Conservation (phyloP, 2,797 vertebrate genomes). For the Chanos chanos region DNA sequence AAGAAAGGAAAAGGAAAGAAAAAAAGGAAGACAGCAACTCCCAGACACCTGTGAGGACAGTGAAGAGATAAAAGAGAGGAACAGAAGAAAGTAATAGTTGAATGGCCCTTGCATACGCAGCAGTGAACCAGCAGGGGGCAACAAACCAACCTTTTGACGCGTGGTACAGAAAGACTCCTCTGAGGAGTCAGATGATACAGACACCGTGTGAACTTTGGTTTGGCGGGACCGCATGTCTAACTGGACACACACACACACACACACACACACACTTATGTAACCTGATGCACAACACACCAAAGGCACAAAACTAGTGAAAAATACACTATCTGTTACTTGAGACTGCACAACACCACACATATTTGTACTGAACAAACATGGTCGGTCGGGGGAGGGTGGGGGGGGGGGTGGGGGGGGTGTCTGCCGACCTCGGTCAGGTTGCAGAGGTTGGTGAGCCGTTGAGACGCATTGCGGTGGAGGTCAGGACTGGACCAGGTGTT, state of each 20-base stretch:
- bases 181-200: slow-evolving; percentile 82
- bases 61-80: background rate
- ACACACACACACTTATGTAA: slow-evolving; percentile 21
- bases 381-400: background rate
- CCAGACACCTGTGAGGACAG: slow-evolving; percentile 8
- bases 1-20: too few relatives aligned
- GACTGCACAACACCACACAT: too few relatives aligned
- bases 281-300: slow-evolving; percentile 8
- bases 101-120: too few relatives aligned
- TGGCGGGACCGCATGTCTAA: slow-evolving; percentile 73
- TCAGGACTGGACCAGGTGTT: slow-evolving; percentile 66
- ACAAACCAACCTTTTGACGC: slow-evolving; percentile 73
- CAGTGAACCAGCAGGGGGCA: too few relatives aligned
- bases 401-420: slow-evolving; percentile 26
- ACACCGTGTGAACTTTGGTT: slow-evolving; percentile 84
- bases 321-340: background rate
- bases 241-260: slow-evolving; percentile 52
- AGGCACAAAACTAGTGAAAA: too few relatives aligned
- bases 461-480: slow-evolving; percentile 43
- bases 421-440: slow-evolving; percentile 62
- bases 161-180: slow-evolving; percentile 84
- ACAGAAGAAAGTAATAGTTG: background rate
- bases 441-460: slow-evolving; percentile 40
- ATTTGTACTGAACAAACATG: too few relatives aligned
- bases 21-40: too few relatives aligned